Percentiles rank a stretch among this genome's conserved stretches.
Evolutionary conservation across 2,888 invertebrate species (phyloP).

Genomic region (Lochmaea crataegi): DNA sequence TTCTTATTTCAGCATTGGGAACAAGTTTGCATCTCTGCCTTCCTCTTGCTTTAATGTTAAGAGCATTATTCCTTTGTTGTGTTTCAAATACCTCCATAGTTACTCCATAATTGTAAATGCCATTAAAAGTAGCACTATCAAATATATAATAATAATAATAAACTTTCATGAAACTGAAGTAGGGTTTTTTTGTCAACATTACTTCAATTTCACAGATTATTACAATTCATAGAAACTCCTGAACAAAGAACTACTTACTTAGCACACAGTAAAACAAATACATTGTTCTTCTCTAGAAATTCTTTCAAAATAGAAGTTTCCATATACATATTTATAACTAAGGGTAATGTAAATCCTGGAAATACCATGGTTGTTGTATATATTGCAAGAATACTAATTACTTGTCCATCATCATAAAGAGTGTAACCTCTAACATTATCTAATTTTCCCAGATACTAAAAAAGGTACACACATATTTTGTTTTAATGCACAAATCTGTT

Average conservation of each 20-base stretch:
- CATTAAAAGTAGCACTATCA: slow-evolving; percentile 35
- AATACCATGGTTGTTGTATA: slow-evolving; percentile 72
- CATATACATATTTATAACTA: slow-evolving; percentile 69
- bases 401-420: slow-evolving; percentile 61
- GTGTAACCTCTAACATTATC: slow-evolving; percentile 62
- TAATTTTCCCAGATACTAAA: slow-evolving; percentile 62
- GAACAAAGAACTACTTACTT: slow-evolving; percentile 57
- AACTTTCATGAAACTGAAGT: no score
- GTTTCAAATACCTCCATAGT: slow-evolving; percentile 77
- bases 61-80: slow-evolving; percentile 68
- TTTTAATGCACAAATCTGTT: slow-evolving; percentile 1
- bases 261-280: slow-evolving; percentile 73
- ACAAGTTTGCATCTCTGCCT: slow-evolving; percentile 79
- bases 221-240: not conserved
- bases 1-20: slow-evolving; percentile 58
- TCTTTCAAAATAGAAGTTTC: slow-evolving; percentile 71
- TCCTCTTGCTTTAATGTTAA: slow-evolving; percentile 77
- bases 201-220: no score
- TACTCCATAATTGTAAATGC: slow-evolving; percentile 67
- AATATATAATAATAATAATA: not conserved
- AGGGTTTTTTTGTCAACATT: no score
- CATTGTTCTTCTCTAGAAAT: slow-evolving; percentile 71
- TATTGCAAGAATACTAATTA: slow-evolving; percentile 58
- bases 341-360: slow-evolving; percentile 84
- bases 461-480: slow-evolving; percentile 23